Base-by-base conservation (phyloP, 2,113 vertebrate genomes). In the Cyrtonyx montezumae region DNA sequence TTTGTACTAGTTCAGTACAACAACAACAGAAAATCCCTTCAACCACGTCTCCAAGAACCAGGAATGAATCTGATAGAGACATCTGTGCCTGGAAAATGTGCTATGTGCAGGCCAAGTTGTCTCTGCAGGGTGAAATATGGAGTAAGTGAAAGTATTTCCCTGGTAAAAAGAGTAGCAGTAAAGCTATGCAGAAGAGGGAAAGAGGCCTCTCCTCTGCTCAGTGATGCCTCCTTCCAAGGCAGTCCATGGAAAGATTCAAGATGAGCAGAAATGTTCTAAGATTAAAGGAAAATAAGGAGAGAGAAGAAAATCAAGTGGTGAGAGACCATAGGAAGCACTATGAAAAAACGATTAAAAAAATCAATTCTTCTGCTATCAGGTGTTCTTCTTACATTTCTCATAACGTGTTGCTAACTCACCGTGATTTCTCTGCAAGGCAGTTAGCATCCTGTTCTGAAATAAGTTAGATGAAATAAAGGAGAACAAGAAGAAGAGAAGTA, bases 81-180 rank as follows among this genome's bases (percentile, higher is more conserved):
- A 93, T 83, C 76, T 88, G 82, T 91, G 88, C 66, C 71, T 96
- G 88, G 90, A 95, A 96, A 95, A 90, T 37, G 68, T 63, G 79
- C 85, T 77, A 11, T 1, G 5, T 58, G 73, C 82, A 70, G 34
- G 91, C 90, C 87, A 91, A 95, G 82, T 48, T 90, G 84, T 74
- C 76, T 91, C 15, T 67, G 59, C 49, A 70, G 59, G 70, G 36
- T 95, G 71, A 96, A 94, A 93, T 94, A 94, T 5, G 42, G 79
- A 49, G 30, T 94, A 93, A 94, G 75, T 67, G 65, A 83, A 95
- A 95, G 61, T 34, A 74, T 42, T 90, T 83, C 42, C 49, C 82
- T 30, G 2, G 88, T 91, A 94, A 94, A 91, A 21, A 0, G 0
- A 94, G 59, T 11, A 73, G 30, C 56, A 91, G 51, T 87, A 88